Conservation (phyloP, 1,140 invertebrate species). For the Heliconius hermathena region DNA sequence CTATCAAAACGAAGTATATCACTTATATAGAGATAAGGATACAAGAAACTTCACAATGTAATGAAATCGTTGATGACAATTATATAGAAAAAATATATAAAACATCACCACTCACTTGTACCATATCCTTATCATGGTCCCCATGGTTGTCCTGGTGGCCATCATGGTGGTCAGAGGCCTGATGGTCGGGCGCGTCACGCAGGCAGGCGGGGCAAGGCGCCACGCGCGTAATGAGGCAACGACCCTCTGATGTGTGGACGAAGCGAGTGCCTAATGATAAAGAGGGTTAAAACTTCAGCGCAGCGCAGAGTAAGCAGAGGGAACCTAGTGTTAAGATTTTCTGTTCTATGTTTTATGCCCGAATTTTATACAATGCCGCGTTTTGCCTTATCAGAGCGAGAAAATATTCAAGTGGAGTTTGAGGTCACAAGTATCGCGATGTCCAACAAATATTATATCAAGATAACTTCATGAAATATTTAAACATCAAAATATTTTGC, state of each 20-base stretch:
- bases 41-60: too few species aligned
- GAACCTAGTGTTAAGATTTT: background rate
- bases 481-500: too few species aligned
- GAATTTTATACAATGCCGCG: too few species aligned
- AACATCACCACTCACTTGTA: conserved; percentile 42
- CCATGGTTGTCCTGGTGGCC: conserved; percentile 18
- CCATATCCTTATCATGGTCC: conserved; percentile 44
- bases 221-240: conserved; percentile 96
- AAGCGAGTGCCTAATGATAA: conserved; percentile 90
- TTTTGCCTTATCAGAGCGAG: too few species aligned
- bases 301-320: too few species aligned
- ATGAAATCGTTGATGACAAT: too few species aligned
- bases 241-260: conserved; percentile 98
- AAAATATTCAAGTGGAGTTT: too few species aligned
- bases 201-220: conserved; percentile 96
- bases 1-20: too few species aligned
- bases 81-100: background rate
- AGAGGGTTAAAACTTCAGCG: background rate
- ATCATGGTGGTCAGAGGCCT: conserved; percentile 18
- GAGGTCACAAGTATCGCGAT: too few species aligned
- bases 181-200: conserved; percentile 49
- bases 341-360: background rate
- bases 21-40: too few species aligned
- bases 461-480: too few species aligned
- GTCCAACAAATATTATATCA: too few species aligned